Percentiles rank a stretch among this genome's conserved stretches.
These are phyloP conservation scores for Parapristionchus giblindavisi DNA, from an alignment of 2,888 invertebrate genomes.

Conservation along the genomic window DNA sequence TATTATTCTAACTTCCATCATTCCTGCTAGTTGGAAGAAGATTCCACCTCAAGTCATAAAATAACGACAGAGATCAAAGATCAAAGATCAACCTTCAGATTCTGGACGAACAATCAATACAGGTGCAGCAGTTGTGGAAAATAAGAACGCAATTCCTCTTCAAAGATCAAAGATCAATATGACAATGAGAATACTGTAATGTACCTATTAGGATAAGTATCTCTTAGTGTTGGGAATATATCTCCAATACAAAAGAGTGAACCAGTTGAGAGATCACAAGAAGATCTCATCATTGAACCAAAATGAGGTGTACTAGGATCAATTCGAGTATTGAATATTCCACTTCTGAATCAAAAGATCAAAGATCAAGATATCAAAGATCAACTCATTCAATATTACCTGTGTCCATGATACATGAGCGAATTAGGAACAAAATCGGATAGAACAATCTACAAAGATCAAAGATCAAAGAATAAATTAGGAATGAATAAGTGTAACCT, in stretches of 20 bases:
- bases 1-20: conserved; percentile 47
- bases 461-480: conserved; percentile 7
- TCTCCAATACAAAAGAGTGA: conserved; percentile 66
- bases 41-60: conserved; percentile 54
- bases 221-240: conserved; percentile 63
- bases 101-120: conserved; percentile 51
- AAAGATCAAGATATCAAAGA: not conserved
- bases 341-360: conserved; percentile 46
- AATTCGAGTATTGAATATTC: conserved; percentile 66
- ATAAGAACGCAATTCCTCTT: conserved; percentile 53
- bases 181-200: conserved; percentile 7
- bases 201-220: conserved; percentile 48
- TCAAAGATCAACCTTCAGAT: conserved; percentile 41
- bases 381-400: conserved; percentile 36
- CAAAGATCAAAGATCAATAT: conserved; percentile 9
- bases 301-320: conserved; percentile 67
- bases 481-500: conserved; percentile 1
- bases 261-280: conserved; percentile 53
- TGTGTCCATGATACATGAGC: conserved; percentile 67
- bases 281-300: conserved; percentile 67
- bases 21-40: conserved; percentile 57
- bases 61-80: no score
- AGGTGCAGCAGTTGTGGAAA: conserved; percentile 54
- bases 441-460: conserved; percentile 54
- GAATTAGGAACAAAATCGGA: conserved; percentile 67